These are phyloP conservation scores for Balearica regulorum DNA, from an alignment of 2,797 vertebrate genomes.

Conservation along the genomic window DNA sequence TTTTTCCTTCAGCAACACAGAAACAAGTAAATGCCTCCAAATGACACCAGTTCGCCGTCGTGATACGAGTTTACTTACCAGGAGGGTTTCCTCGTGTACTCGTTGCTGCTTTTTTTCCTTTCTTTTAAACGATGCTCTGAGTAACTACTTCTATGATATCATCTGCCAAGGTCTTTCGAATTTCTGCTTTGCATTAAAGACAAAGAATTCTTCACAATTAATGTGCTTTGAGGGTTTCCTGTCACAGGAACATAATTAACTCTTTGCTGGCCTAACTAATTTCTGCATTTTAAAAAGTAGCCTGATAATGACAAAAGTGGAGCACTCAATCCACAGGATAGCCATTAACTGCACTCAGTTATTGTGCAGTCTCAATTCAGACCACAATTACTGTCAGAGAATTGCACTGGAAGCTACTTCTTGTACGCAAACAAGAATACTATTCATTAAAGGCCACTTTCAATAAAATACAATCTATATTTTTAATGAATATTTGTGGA, in stretches of 20 bases:
- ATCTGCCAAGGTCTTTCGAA: constrained; percentile 54
- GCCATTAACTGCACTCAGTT: constrained; percentile 78
- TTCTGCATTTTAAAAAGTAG: constrained; percentile 76
- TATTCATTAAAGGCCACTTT: constrained; percentile 75
- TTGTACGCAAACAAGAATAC: constrained; percentile 73
- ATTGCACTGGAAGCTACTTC: constrained; percentile 71
- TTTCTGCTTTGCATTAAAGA: constrained; percentile 70
- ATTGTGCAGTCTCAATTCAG: constrained; percentile 75
- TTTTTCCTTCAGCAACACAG: background rate
- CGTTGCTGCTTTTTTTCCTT: background rate
- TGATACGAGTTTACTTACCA: background rate
- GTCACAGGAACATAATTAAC: constrained; percentile 73
- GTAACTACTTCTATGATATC: constrained; percentile 57
- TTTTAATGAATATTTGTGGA: constrained; percentile 77
- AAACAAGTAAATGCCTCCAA: background rate
- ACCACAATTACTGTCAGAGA: constrained; percentile 83
- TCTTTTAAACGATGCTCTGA: background rate
- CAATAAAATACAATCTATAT: constrained; percentile 67
- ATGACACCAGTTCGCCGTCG: background rate
- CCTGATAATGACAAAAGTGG: constrained; percentile 72
- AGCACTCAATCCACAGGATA: constrained; percentile 74
- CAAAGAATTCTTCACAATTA: constrained; percentile 74
- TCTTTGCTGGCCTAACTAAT: constrained; percentile 76
- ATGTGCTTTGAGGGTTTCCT: constrained; percentile 72
- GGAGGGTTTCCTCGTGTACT: constrained; percentile 16